These are phyloP conservation scores for Patella depressa DNA, from an alignment of 2,888 invertebrate species.

Conservation along the genomic window DNA sequence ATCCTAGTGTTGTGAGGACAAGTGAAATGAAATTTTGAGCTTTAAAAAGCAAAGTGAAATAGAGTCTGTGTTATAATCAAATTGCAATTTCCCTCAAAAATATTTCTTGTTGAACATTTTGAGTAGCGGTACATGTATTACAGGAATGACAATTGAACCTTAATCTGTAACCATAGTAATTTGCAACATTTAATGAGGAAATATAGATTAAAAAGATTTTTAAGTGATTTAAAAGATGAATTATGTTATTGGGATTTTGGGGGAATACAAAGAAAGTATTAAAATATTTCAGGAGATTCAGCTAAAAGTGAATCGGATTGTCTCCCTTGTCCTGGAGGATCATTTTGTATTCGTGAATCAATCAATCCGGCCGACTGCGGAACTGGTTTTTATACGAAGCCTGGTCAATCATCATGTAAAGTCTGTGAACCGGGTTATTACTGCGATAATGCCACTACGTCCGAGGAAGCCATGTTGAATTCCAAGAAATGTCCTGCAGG, in stretches of 20 bases:
- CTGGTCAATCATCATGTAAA: conserved; percentile 52
- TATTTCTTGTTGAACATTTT: too few species aligned
- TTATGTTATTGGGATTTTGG: too few species aligned
- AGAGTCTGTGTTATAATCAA: too few species aligned
- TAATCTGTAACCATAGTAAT: background rate
- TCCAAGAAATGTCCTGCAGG: conserved; percentile 65
- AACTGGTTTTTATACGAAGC: conserved; percentile 56
- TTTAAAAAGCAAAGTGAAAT: too few species aligned
- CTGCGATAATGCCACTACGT: conserved; percentile 66
- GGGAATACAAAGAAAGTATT: too few species aligned
- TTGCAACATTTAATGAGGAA: background rate
- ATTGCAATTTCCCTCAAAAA: too few species aligned
- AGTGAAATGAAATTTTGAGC: too few species aligned
- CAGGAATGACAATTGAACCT: too few species aligned
- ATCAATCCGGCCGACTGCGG: conserved; percentile 58
- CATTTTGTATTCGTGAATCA: conserved; percentile 52
- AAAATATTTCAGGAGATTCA: conserved; percentile 49
- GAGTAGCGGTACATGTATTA: too few species aligned
- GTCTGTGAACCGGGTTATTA: conserved; percentile 64
- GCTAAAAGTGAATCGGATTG: conserved; percentile 65
- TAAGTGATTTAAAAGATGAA: background rate
- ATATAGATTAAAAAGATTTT: background rate
- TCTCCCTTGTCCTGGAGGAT: conserved; percentile 63
- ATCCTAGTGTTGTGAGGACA: too few species aligned
- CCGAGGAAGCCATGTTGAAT: conserved; percentile 60